These are phyloP conservation scores for Catharus fuscescens DNA, from an alignment of 2,113 vertebrate genomes.

Conservation along the genomic window DNA sequence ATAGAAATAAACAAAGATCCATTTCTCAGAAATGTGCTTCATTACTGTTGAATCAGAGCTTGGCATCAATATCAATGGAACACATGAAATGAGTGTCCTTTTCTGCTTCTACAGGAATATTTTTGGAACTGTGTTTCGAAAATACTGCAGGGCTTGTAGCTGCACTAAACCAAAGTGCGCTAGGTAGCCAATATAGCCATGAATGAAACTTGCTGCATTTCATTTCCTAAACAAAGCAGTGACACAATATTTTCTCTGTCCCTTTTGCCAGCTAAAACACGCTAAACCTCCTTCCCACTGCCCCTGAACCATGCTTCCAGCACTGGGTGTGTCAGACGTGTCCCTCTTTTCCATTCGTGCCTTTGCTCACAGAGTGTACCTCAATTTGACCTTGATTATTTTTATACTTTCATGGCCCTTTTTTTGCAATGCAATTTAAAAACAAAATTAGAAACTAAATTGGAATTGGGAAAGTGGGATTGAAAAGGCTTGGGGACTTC, in stretches of 20 bases:
- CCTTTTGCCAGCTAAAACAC: neutral
- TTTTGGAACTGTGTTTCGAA: neutral
- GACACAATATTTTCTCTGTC: neutral
- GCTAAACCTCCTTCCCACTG: neutral
- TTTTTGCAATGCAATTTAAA: neutral
- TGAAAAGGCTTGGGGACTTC: neutral
- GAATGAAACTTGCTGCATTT: neutral
- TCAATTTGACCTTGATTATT: neutral
- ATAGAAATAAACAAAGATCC: neutral
- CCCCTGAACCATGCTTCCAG: neutral
- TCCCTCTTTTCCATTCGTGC: neutral
- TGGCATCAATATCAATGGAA: neutral
- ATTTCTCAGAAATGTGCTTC: conserved; percentile 21
- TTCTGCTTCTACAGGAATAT: neutral
- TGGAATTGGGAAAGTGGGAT: neutral
- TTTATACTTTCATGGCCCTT: neutral
- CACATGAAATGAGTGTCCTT: neutral
- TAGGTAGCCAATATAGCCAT: neutral
- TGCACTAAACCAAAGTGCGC: neutral
- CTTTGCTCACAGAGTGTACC: neutral
- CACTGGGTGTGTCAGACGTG: neutral
- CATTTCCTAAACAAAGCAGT: neutral
- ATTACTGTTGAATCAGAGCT: conserved; percentile 7
- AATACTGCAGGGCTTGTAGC: neutral
- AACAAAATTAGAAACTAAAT: neutral